Percentiles rank a stretch among this genome's conserved stretches.
Conservation (phyloP, 1,140 invertebrate genomes). For the Cecropterus lyciades region DNA sequence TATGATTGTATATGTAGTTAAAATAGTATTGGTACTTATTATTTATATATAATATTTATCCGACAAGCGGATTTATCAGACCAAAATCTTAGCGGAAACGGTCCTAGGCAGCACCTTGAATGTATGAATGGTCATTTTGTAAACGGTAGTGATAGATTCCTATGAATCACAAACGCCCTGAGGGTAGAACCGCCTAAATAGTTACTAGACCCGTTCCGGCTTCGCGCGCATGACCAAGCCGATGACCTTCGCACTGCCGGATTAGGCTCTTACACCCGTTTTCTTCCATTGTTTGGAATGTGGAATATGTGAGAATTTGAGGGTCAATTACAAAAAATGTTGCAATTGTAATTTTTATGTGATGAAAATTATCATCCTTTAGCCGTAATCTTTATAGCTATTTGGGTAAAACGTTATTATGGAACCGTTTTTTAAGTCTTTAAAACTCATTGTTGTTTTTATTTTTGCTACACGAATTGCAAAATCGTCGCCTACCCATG, state of each 20-base stretch:
- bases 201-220: constrained; percentile 40
- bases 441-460: too few species aligned
- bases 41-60: too few species aligned
- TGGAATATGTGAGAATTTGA: neutral
- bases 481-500: too few species aligned
- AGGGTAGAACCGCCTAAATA: constrained; percentile 38
- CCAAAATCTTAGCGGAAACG: constrained; percentile 10
- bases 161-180: constrained; percentile 40
- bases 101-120: constrained; percentile 4
- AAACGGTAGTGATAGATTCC: constrained; percentile 40
- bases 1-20: too few species aligned
- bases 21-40: too few species aligned
- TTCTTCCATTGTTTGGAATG: constrained; percentile 21
- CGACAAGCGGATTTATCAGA: neutral
- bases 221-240: constrained; percentile 25
- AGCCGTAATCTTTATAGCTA: too few species aligned
- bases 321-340: too few species aligned
- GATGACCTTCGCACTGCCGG: constrained; percentile 49
- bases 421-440: too few species aligned
- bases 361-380: too few species aligned
- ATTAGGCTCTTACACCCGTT: constrained; percentile 41
- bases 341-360: too few species aligned
- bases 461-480: too few species aligned
- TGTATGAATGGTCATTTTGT: constrained; percentile 16
- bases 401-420: too few species aligned